Evolutionary conservation across 2,797 vertebrate genomes (phyloP).

Genomic region (Oreonectes daqikongensis): DNA sequence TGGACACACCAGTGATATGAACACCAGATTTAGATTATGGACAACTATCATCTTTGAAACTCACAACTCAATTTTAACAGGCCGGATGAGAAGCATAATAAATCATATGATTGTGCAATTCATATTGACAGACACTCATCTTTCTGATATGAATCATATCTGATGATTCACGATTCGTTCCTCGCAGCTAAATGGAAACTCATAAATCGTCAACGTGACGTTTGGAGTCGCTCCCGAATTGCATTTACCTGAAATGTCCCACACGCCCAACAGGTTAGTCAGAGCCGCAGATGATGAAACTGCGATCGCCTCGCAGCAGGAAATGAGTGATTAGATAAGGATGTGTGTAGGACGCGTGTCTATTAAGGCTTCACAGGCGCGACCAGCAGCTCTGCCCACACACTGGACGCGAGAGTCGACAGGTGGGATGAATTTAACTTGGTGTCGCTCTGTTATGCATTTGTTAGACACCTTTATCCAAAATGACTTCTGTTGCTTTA

Average conservation of each 20-base stretch:
- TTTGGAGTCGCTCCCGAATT: background rate
- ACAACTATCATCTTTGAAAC: background rate
- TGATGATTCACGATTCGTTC: slow-evolving; percentile 43
- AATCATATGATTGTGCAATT: slow-evolving; percentile 18
- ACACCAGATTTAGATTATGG: background rate
- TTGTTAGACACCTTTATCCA: background rate
- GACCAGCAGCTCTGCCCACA: background rate
- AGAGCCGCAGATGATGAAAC: slow-evolving; percentile 9
- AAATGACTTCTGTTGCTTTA: background rate
- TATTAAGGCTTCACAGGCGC: background rate
- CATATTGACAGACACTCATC: background rate
- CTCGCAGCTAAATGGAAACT: background rate
- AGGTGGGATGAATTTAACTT: too few species aligned
- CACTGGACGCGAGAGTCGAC: background rate
- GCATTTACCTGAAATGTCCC: background rate
- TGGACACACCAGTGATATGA: too few species aligned
- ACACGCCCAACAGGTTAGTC: slow-evolving; percentile 27
- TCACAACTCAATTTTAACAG: background rate
- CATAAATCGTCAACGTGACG: slow-evolving; percentile 9
- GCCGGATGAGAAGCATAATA: background rate
- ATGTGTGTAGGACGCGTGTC: slow-evolving; percentile 11
- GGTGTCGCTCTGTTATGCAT: too few species aligned
- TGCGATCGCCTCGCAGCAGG: slow-evolving; percentile 30
- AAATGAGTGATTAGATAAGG: slow-evolving; percentile 37
- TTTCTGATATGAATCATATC: slow-evolving; percentile 18